Evolutionary conservation across 2,888 invertebrate species (phyloP).

Genomic region (Ophioninae sp.): DNA sequence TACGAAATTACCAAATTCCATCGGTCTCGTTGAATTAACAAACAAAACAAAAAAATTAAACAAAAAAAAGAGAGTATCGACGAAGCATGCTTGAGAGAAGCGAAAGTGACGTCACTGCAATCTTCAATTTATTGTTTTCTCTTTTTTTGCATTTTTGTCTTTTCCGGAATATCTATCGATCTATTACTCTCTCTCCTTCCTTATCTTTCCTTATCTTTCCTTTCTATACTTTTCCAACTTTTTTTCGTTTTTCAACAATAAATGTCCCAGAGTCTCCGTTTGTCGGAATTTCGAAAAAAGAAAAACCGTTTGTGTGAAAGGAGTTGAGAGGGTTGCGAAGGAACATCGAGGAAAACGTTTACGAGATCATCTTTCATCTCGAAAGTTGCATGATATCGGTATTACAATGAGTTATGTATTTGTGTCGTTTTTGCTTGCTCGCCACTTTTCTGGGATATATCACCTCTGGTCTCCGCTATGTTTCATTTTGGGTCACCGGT

Average conservation of each 20-base stretch:
- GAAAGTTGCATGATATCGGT: constrained; percentile 46
- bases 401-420: constrained; percentile 23
- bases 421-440: constrained; percentile 41
- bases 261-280: background rate
- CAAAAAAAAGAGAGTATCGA: background rate
- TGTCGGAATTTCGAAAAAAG: background rate
- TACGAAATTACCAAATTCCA: constrained; percentile 15
- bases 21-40: no score
- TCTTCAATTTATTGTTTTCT: background rate
- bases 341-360: background rate
- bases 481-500: no score
- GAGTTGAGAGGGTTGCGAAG: background rate
- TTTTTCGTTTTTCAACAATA: background rate
- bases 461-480: background rate
- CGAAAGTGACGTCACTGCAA: background rate
- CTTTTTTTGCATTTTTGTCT: background rate
- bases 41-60: background rate
- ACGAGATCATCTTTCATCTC: constrained; percentile 18
- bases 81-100: background rate
- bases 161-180: background rate
- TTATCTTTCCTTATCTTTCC: background rate
- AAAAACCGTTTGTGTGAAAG: background rate
- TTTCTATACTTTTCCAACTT: constrained; percentile 6
- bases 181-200: no score
- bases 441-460: constrained; percentile 50